A percentile compares a stretch with the other conserved stretches of the same genome.
Evolutionary conservation across 2,797 vertebrate genomes (phyloP).

Genomic region (Sitta carolinensis): DNA sequence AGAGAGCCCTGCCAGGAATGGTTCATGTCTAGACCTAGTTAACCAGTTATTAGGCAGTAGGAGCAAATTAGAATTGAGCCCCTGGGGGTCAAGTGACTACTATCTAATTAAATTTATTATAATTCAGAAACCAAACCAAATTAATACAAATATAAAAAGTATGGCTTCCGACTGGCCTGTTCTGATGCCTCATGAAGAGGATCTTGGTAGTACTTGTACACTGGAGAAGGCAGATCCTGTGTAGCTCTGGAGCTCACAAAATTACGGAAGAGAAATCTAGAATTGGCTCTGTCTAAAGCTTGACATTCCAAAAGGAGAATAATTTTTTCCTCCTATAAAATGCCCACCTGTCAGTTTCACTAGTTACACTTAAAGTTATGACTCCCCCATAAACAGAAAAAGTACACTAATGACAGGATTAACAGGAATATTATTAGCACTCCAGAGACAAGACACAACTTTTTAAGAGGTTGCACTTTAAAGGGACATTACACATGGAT

Average conservation of each 20-base stretch:
- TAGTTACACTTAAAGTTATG: not conserved
- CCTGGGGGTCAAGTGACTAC: conserved; percentile 59
- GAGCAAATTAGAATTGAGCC: conserved; percentile 66
- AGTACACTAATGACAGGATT: not conserved
- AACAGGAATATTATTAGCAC: not conserved
- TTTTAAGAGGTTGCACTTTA: not conserved
- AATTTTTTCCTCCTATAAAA: not conserved
- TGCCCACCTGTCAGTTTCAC: not conserved
- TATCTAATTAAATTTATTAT: conserved; percentile 71
- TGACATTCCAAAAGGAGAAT: not conserved
- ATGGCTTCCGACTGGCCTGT: conserved; percentile 59
- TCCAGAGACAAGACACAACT: not conserved
- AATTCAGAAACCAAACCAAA: conserved; percentile 67
- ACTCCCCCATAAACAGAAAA: not conserved
- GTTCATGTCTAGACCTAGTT: conserved; percentile 69
- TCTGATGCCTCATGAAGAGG: not conserved
- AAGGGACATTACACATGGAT: not conserved
- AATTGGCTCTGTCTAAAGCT: not conserved
- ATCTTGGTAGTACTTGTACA: not conserved
- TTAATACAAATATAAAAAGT: conserved; percentile 67
- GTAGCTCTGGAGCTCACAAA: not conserved
- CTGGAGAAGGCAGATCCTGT: not conserved
- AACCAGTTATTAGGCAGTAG: conserved; percentile 58
- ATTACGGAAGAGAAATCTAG: not conserved
- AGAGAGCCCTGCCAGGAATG: conserved; percentile 72